A percentile compares a stretch with the other conserved stretches of the same genome.
Evolutionary conservation across 2,888 invertebrate species (phyloP).

Genomic region (Drosophila kokeensis): DNA sequence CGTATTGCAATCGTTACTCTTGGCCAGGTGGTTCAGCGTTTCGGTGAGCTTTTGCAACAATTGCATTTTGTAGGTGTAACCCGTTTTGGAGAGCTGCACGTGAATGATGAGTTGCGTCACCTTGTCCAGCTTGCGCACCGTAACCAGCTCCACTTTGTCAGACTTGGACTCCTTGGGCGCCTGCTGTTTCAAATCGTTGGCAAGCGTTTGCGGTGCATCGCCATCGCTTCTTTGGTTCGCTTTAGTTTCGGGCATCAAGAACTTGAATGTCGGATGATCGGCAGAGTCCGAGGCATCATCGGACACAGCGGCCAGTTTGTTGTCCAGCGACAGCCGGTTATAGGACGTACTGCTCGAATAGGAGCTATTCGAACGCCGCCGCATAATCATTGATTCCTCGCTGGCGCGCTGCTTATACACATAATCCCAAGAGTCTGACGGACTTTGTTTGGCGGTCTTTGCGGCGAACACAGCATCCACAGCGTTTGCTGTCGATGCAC

Average conservation of each 20-base stretch:
- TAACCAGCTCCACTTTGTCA: conserved; percentile 49
- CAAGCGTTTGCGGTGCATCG: conserved; percentile 73
- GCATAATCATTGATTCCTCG: conserved; percentile 92
- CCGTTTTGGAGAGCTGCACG: conserved; percentile 87
- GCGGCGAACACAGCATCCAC: conserved; percentile 39
- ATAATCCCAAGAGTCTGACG: conserved; percentile 86
- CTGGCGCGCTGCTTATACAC: conserved; percentile 87
- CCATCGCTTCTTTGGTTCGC: conserved; percentile 67
- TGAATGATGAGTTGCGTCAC: conserved; percentile 89
- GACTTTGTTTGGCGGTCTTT: conserved; percentile 59
- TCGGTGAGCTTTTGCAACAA: conserved; percentile 87
- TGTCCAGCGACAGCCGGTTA: conserved; percentile 85
- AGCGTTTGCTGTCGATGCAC: conserved; percentile 17
- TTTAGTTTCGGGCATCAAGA: conserved; percentile 83
- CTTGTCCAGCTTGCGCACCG: conserved; percentile 73
- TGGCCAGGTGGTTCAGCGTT: conserved; percentile 89
- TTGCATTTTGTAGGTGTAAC: conserved; percentile 87
- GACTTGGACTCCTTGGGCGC: conserved; percentile 25
- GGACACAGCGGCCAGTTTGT: conserved; percentile 47
- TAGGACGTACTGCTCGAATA: conserved; percentile 91
- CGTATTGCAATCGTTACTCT: conserved; percentile 88
- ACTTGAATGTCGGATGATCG: conserved; percentile 81
- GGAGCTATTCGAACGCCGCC: conserved; percentile 93
- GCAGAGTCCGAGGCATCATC: conserved; percentile 65
- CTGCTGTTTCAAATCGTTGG: conserved; percentile 72